Evolutionary conservation across 2,113 vertebrate genomes (phyloP).

Genomic region (Lynx canadensis): DNA sequence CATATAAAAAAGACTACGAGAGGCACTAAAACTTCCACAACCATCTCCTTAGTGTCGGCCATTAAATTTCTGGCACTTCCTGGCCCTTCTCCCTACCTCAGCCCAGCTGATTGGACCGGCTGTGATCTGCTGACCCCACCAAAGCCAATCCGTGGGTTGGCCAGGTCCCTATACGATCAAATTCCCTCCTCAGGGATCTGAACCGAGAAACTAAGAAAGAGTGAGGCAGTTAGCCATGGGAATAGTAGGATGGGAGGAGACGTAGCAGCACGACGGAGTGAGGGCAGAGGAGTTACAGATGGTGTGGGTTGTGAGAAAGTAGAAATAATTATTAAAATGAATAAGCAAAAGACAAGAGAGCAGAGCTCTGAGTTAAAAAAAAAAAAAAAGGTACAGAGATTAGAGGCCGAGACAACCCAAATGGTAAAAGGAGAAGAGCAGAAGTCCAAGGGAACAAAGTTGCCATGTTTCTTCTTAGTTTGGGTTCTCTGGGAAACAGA

Average conservation of each 20-base stretch:
- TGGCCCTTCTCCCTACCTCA: background rate
- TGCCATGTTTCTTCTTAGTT: background rate
- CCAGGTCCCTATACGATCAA: background rate
- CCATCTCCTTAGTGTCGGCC: background rate
- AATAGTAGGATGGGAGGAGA: background rate
- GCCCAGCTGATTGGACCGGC: background rate
- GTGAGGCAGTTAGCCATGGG: background rate
- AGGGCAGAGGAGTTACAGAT: background rate
- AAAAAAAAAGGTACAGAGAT: background rate
- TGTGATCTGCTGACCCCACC: background rate
- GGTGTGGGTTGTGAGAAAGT: background rate
- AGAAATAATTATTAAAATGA: background rate
- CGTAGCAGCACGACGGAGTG: accelerated
- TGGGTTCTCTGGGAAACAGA: background rate
- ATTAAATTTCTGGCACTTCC: background rate
- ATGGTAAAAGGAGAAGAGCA: background rate
- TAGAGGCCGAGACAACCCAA: background rate
- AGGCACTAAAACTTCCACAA: background rate
- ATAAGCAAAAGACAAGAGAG: background rate
- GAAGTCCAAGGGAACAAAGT: too few relatives aligned
- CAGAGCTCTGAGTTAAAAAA: background rate
- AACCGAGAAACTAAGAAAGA: background rate
- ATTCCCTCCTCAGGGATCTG: background rate
- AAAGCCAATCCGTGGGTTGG: background rate
- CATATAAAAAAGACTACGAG: background rate